These are phyloP conservation scores for Zhuqinia jingwanae DNA, from an alignment of 2,888 invertebrate species.

Conservation along the genomic window DNA sequence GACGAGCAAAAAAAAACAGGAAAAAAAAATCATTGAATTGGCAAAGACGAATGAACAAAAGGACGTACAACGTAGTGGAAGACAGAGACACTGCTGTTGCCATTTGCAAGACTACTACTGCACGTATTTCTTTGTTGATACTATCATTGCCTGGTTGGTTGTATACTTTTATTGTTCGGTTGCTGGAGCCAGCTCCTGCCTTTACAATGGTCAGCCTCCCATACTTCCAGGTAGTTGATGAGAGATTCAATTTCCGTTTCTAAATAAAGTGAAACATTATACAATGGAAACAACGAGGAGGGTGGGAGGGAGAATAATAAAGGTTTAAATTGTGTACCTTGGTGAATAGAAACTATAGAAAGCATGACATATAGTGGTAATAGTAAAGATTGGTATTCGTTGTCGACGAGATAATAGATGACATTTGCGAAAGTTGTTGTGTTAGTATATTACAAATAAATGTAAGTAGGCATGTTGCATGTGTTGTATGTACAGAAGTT, in stretches of 20 bases:
- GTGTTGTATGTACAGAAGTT: too few relatives aligned
- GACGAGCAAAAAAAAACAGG: too few relatives aligned
- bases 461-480: too few relatives aligned
- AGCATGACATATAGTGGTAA: too few relatives aligned
- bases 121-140: not conserved
- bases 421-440: too few relatives aligned
- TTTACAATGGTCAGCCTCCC: not conserved
- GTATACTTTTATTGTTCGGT: not conserved
- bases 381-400: not conserved
- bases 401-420: not conserved
- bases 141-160: not conserved
- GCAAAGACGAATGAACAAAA: not conserved
- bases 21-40: too few relatives aligned
- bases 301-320: not conserved
- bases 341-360: too few relatives aligned
- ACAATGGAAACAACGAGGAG: not conserved
- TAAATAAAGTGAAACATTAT: not conserved
- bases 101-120: not conserved
- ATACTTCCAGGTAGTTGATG: constrained; percentile 25
- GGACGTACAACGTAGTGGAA: not conserved
- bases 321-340: constrained; percentile 21
- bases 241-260: constrained; percentile 59
- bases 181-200: not conserved
- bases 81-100: not conserved
- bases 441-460: too few relatives aligned